phyloP scores from a whole-genome alignment of 1,140 invertebrate species.

The Diorhabda carinulata region DNA sequence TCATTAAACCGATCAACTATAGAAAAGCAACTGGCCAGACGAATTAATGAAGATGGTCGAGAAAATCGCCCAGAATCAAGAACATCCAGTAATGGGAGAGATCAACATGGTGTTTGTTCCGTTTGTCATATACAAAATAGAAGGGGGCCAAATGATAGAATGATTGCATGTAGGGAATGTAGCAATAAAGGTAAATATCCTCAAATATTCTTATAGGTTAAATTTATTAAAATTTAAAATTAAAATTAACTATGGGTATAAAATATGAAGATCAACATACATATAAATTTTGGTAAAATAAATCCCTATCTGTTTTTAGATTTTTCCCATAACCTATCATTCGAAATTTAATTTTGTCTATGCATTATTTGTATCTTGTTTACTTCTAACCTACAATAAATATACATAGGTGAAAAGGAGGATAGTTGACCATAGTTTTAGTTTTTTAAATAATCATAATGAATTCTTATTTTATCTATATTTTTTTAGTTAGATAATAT shows the following conservation, averaged over 20 bases:
- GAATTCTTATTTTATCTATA: too few species aligned
- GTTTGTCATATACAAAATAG: conserved; percentile 55
- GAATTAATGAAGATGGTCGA: conserved; percentile 39
- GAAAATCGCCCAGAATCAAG: conserved; percentile 44
- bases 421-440: too few species aligned
- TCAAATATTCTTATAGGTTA: too few species aligned
- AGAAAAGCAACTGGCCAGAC: conserved; percentile 46
- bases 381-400: conserved; percentile 1
- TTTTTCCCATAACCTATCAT: too few species aligned
- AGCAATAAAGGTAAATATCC: conserved; percentile 64
- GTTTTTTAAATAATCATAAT: too few species aligned
- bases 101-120: conserved; percentile 55
- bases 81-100: conserved; percentile 49
- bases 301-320: too few species aligned
- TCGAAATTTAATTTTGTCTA: too few species aligned
- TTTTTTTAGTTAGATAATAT: too few species aligned
- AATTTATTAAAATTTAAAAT: too few species aligned
- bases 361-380: neutral
- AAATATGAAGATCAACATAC: too few species aligned
- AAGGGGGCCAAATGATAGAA: conserved; percentile 59
- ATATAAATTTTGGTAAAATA: too few species aligned
- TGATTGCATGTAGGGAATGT: conserved; percentile 75
- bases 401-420: neutral
- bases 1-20: conserved; percentile 57
- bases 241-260: too few species aligned